Evolutionary conservation across 2,797 vertebrate species (phyloP).

Genomic region (Halcyon leucocephala): DNA sequence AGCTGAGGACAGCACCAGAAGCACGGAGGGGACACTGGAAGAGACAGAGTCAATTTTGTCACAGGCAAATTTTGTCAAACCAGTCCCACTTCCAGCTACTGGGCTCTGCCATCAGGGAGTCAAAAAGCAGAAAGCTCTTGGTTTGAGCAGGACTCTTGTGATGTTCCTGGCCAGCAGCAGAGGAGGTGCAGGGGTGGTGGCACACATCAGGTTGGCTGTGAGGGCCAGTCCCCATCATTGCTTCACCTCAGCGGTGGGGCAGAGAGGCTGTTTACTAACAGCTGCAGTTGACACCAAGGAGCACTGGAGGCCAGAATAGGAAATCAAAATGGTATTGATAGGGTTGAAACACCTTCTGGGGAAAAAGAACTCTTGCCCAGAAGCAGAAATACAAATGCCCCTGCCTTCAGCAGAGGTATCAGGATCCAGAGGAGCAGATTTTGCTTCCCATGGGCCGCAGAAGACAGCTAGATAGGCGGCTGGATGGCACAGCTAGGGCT

Average conservation of each 20-base stretch:
- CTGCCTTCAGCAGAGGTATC: neutral
- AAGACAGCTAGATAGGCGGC: rapidly evolving
- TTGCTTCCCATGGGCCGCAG: neutral
- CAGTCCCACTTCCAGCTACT: neutral
- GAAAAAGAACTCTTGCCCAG: neutral
- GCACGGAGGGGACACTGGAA: neutral
- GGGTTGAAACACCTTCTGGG: neutral
- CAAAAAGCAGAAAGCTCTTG: neutral
- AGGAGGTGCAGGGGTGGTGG: neutral
- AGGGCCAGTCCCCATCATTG: neutral
- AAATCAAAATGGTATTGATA: neutral
- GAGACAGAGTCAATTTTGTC: neutral
- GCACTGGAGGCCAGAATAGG: neutral
- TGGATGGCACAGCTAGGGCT: neutral
- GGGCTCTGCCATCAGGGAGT: neutral
- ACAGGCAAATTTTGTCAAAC: neutral
- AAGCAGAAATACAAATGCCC: neutral
- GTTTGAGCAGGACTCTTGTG: neutral
- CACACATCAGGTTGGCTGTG: rapidly evolving
- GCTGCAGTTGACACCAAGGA: neutral
- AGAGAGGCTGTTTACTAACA: neutral
- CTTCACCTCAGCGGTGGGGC: neutral
- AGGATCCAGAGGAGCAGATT: neutral
- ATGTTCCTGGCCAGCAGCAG: rapidly evolving
- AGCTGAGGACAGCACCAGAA: neutral